A percentile compares a stretch with the other conserved stretches of the same genome.
Evolutionary conservation across 2,113 vertebrate species (phyloP).

Genomic region (Hippopotamus amphibius): DNA sequence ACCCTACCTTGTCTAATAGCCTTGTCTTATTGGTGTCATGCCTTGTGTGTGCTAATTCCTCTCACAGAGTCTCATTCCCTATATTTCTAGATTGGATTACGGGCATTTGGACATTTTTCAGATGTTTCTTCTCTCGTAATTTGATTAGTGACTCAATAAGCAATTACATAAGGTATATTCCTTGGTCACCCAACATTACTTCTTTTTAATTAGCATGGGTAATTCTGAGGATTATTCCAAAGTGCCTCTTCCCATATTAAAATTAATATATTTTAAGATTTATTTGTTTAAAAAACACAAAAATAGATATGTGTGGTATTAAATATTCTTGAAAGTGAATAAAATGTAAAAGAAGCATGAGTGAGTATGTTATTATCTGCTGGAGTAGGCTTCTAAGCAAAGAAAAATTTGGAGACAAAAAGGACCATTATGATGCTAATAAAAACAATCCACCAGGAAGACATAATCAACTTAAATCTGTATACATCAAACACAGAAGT

Average conservation of each 20-base stretch:
- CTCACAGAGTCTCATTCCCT: background rate
- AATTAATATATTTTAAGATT: background rate
- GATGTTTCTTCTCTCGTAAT: background rate
- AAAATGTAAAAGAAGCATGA: background rate
- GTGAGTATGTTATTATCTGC: background rate
- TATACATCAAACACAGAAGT: background rate
- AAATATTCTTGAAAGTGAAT: background rate
- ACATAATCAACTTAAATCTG: background rate
- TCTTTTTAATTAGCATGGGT: background rate
- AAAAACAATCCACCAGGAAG: background rate
- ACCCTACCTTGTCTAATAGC: background rate
- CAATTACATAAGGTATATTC: background rate
- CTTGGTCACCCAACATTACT: background rate
- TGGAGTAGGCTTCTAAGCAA: background rate
- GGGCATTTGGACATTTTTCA: background rate
- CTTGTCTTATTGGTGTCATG: background rate
- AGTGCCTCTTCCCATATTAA: background rate
- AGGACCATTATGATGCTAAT: background rate
- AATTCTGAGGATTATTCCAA: background rate
- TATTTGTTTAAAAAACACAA: background rate
- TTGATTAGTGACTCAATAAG: background rate
- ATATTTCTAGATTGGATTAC: background rate
- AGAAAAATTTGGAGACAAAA: background rate
- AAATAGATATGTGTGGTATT: background rate
- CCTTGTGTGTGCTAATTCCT: background rate